These are phyloP conservation scores for Horisme vitalbata DNA, from an alignment of 2,888 invertebrate species.

Conservation along the genomic window DNA sequence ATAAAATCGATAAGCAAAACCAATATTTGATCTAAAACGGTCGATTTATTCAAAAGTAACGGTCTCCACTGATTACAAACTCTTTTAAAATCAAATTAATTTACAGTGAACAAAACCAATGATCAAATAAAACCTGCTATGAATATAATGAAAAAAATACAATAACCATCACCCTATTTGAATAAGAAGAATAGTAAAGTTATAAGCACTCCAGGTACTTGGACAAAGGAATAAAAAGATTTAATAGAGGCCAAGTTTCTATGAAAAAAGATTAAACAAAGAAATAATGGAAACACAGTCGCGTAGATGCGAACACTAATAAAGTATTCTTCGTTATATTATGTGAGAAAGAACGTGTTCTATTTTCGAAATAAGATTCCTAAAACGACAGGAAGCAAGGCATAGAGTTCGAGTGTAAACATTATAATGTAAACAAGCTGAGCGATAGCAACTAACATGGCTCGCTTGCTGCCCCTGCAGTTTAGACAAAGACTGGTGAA, in stretches of 20 bases:
- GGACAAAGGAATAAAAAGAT: conserved; percentile 6
- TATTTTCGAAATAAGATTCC: conserved; percentile 33
- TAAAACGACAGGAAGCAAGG: conserved; percentile 23
- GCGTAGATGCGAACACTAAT: conserved; percentile 6
- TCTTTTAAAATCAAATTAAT: conserved; percentile 22
- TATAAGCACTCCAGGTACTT: background rate
- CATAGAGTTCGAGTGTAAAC: conserved; percentile 46
- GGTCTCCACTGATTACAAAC: conserved; percentile 28
- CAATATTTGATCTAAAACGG: conserved; percentile 31
- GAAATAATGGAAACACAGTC: background rate
- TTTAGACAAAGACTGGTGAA: conserved; percentile 46
- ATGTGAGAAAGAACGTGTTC: conserved; percentile 13
- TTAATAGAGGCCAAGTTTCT: conserved; percentile 4
- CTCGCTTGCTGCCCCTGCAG: conserved; percentile 39
- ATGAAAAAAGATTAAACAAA: conserved; percentile 8
- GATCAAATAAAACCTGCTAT: conserved; percentile 3
- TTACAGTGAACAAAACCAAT: conserved; percentile 21
- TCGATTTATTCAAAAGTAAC: conserved; percentile 35
- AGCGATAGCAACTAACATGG: conserved; percentile 42
- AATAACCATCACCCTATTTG: conserved; percentile 14
- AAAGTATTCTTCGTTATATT: conserved; percentile 2
- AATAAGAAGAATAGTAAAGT: conserved; percentile 7
- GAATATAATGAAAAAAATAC: conserved; percentile 7
- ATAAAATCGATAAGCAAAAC: conserved; percentile 25
- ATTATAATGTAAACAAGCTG: conserved; percentile 41